Base-by-base conservation (phyloP, 2,113 vertebrate genomes). In the Alethe diademata region DNA sequence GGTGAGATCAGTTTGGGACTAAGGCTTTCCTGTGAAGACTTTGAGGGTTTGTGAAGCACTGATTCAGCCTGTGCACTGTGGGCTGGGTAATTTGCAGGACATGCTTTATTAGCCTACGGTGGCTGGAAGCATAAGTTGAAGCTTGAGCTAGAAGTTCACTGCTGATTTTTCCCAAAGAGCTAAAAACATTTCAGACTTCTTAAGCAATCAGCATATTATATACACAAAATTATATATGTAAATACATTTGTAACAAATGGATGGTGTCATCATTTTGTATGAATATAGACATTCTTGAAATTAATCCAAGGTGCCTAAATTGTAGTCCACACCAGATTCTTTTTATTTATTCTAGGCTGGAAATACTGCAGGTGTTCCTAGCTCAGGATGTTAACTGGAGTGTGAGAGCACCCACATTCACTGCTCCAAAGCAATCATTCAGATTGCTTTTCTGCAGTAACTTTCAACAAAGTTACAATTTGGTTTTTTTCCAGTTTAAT, bases 321-420 rank as follows among this genome's bases (percentile, higher is more conserved):
- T 26, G 14, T 24, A 61, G 64, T 51, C 36, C 31, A 78, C 40
- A 33, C 7, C 31, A 54, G 14, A 8, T 51, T 53, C 5, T 62
- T 61, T 6, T 28, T 12, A 18, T 51, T 73, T 78, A 45, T 53
- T 70, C 19, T 14, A 62, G 29, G 25, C 33, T 81, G 35, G 1
- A 15, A 42, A 51, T 38, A 36, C 11, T 61, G 42, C 74, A 61
- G 33, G 8, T 56, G 14, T 17, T 66, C 22, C 47, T 16, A 40
- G 38, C 14, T 76, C 47, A 23, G 29, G 15, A 2, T 16, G 6
- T 61, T 53, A 38, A 19, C 23, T 15, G 19, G 12, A 1, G 0
- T 84, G 47, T 5, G 1, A 64, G 71, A 54, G 38, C 14, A 70
- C 36, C 42, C 33, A 15, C 4, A 1, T 22, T 74, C 31, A 40